Percentiles rank a stretch among this genome's conserved stretches.
phyloP scores from a whole-genome alignment of 2,797 vertebrate species.

The Siniperca undulata region DNA sequence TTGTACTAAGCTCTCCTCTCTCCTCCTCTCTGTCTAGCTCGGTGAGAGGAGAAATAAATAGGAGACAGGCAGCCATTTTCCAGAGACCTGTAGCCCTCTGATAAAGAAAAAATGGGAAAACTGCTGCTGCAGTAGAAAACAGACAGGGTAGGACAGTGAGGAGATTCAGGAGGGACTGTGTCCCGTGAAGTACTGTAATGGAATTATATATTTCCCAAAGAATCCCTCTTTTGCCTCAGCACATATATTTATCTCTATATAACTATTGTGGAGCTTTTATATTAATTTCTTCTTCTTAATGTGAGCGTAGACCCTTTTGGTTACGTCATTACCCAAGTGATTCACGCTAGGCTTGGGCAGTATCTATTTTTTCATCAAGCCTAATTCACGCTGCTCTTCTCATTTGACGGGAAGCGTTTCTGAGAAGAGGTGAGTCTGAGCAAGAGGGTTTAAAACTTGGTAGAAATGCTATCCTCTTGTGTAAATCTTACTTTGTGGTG shows the following conservation, averaged over 20 bases:
- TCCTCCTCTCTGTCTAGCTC: conserved; percentile 8
- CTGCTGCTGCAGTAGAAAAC: conserved; percentile 10
- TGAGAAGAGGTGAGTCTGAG: not conserved
- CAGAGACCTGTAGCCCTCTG: conserved; percentile 19
- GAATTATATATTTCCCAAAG: not conserved
- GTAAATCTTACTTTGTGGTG: not conserved
- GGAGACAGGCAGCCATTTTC: conserved; percentile 15
- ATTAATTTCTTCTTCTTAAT: not conserved
- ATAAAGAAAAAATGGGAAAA: conserved; percentile 22
- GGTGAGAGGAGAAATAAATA: conserved; percentile 14
- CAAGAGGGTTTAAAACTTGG: not conserved
- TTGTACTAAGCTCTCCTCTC: conserved; percentile 4
- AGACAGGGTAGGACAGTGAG: not conserved
- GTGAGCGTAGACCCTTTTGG: not conserved
- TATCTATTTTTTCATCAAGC: too few species aligned
- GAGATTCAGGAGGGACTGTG: conserved; percentile 1
- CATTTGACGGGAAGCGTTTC: not conserved
- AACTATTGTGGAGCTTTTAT: not conserved
- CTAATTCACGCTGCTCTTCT: too few species aligned
- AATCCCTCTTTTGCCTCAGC: not conserved
- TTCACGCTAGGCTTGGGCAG: not conserved
- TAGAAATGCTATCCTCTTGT: not conserved
- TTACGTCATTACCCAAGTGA: not conserved
- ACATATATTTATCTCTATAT: not conserved
- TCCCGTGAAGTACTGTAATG: not conserved